phyloP scores from a whole-genome alignment of 1,140 invertebrate genomes.

The Panagrolaimus sp. region DNA sequence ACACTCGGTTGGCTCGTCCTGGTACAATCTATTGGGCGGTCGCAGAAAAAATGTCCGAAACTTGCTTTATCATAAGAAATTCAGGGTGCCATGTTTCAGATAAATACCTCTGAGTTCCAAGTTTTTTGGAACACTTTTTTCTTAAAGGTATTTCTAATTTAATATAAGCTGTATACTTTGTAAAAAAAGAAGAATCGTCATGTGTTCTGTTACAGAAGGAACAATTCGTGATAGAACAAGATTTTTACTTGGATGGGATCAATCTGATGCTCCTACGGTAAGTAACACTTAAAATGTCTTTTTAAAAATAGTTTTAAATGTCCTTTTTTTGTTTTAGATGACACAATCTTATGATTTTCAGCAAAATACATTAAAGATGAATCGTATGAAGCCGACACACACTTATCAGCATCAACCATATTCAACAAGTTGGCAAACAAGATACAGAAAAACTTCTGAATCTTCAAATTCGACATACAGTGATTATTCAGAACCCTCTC shows the following conservation, averaged over 20 bases:
- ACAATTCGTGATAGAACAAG: not conserved
- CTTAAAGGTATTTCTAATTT: not conserved
- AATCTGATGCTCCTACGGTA: not conserved
- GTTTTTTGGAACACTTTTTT: conserved; percentile 11
- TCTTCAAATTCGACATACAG: not conserved
- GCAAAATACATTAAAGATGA: not conserved
- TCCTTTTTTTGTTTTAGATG: not conserved
- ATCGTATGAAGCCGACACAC: not conserved
- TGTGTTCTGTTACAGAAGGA: not conserved
- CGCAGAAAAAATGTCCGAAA: not conserved
- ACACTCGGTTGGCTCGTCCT: conserved; percentile 15
- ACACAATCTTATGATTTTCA: not conserved
- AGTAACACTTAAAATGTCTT: not conserved
- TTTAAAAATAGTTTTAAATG: not conserved
- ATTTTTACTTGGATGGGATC: conserved; percentile 2
- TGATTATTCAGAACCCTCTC: not conserved
- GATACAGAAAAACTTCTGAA: conserved; percentile 3
- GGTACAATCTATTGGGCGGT: conserved; percentile 8
- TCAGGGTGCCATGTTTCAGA: not conserved
- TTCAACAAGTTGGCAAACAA: not conserved
- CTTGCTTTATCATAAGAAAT: not conserved
- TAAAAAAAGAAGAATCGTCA: not conserved
- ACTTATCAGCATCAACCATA: conserved; percentile 1
- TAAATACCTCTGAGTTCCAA: conserved; percentile 16
- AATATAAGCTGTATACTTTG: not conserved